Evolutionary conservation across 2,888 invertebrate genomes (phyloP), one percentile per base, ranked within the genome.

Genomic region (Sarcophaga rosellei): DNA sequence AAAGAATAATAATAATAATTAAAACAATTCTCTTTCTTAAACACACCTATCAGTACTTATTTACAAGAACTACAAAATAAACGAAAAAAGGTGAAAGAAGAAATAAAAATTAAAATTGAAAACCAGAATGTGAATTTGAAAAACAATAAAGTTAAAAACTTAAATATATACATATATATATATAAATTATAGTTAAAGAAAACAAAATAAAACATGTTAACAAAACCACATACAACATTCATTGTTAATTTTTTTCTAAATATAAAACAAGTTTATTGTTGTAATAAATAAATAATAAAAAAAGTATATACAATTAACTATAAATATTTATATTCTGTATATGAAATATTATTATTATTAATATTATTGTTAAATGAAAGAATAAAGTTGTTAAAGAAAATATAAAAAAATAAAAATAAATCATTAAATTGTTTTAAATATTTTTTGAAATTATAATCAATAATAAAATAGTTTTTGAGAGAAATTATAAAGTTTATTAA

Each of bases 121-220:
- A 82, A 82, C 23, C 70, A 61, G 20, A 63, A 65, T 84, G 74
- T 79, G 84, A 79, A 75, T 74, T 74, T 78, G 25, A 66, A 66
- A 86, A 84, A 81, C 86, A 86, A 86, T 86, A 86, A 86, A 81
- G 35, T 65, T 74, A 66, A 74, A 81, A 81, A 73, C 21, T 73
- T 57, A 68, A 25, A 75, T 53, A 70, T 53, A 5, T 47, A 47
- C 1, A 15, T 1, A 47, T 6, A 35, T 6, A 35, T 35, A 35
- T 35, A 35, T 0, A 47, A 47, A 47, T 47, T 47, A 72, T 72
- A 82, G 45, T 63, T 73, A 68, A 84, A 62, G 8, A n/a, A 21
- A 21, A 73, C 21, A 75, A 75, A 57, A 21, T 21, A 21, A 75
- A 81, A 74, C 68, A 81, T 81, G 75, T 81, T 77, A 85, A 76